Base-by-base conservation (phyloP, 1,140 invertebrate species). In the Phenacoccus solenopsis region DNA sequence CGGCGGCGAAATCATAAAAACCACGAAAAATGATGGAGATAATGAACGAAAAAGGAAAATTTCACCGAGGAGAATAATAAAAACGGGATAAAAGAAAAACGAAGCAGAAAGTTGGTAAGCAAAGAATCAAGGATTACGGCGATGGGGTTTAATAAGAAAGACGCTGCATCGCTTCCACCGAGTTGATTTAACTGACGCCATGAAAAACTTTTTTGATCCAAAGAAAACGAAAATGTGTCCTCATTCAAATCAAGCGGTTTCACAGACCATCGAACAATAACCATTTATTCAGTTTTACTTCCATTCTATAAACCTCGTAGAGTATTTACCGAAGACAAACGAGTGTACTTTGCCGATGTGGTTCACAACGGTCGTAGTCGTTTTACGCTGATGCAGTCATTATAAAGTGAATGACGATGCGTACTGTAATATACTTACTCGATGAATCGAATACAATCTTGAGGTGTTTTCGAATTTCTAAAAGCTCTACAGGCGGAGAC, bases 221-320 rank as follows among this genome's bases (percentile, higher is more conserved):
- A 49, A 64, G 59, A 64, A 64, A 64, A 64, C 59, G 59, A 64
- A 64, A 64, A 64, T 64, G 59, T 64, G 59, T 64, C 59, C 59
- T 64, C 59, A 64, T 64, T 64, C 59, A 64, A 64, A 64, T 64
- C 59, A 64, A 64, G 59, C 25, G 59, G 59, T 64, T 64, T 64
- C 20, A 27, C 59, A 64, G 59, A 64, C 59, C 59, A 64, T 64
- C 59, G 59, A 64, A 64, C 59, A 64, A 64, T 64, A 64, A 64
- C 59, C 59, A 25, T 64, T 64, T 64, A 64, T 64, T 24, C 9
- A 25, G 59, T 64, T 64, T 64, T 64, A n/a, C n/a, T n/a, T n/a
- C n/a, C n/a, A n/a, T n/a, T n/a, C n/a, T n/a, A n/a, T n/a, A n/a
- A n/a, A n/a, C n/a, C n/a, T n/a, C n/a, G n/a, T n/a, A n/a, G n/a